Evolutionary conservation across 1,140 invertebrate species (phyloP), one percentile per base, ranked within the genome.

Genomic region (Acyrthosiphon pisum): DNA sequence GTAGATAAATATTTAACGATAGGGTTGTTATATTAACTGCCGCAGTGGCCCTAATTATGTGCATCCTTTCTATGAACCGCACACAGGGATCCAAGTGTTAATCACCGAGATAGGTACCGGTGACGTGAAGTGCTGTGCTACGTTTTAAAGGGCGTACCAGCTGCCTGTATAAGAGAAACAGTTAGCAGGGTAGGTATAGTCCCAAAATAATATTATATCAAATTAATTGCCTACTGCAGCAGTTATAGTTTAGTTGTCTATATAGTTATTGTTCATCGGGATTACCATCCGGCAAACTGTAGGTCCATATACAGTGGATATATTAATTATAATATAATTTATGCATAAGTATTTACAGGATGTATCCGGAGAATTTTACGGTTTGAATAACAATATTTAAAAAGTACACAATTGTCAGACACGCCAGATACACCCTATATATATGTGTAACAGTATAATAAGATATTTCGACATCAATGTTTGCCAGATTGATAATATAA

Each of bases 1-100:
- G n/a, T n/a, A 35, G 60, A 76, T 84, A 84, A 84, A 84, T 83
- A 83, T 26, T 84, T 26, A 88, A 88, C n/a, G n/a, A 88, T 35
- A 7, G 20, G 30, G 84, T 87, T 30, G 9, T 88, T 48, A 35
- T 35, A 50, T 9, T 48, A 87, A 87, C 46, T 18, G 26, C 41
- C 83, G 41, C 30, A 20, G 11, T 87, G 22, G 20, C 30, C 46
- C 44, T 87, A 87, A 48, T 50, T 35, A 50, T n/a, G 30, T 50
- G n/a, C 7, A 50, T 18, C n/a, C 86, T 22, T 35, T 50, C 46
- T n/a, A 4, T 22, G 35, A 6, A 35, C 46, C n/a, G 46, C 44
- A 35, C 86, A 50, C 37, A 35, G 1, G 26, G 46, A 30, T 41
- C 9, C 41, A 14, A 84, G 44, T 46, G 44, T 46, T 86, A 20